Base-by-base conservation (phyloP, 2,888 invertebrate genomes). In the Clostera curtula region DNA sequence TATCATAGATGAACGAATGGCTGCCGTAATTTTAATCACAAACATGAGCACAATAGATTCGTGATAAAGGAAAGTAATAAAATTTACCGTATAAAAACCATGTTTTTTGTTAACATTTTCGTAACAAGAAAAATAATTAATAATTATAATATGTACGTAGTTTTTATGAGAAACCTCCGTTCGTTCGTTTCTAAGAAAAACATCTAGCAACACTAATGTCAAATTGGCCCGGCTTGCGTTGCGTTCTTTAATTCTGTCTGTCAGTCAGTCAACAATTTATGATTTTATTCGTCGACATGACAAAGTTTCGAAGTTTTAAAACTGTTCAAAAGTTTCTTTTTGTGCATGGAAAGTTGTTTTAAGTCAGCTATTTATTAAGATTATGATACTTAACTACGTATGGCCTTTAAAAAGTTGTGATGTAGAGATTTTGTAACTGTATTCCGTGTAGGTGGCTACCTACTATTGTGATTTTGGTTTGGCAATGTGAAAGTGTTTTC, bases 401-500 rank as follows among this genome's bases (percentile, higher is more conserved):
- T 30, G 7, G 18, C 24, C 32, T 20, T 19, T 36, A 36, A 32
- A 31, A 41, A n/a, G n/a, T 53, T 40, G 54, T 53, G 40, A 51
- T 56, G 50, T 56, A 54, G 55, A 44, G 40, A 47, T 55, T 48
- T 50, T 57, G 60, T 76, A 79, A 80, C 77, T 77, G 79, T 80
- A 69, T 68, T 72, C 67, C 66, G 76, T 76, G 80, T 83, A 80
- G 80, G 80, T 83, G 77, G 74, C 73, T 71, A 61, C 49, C 48
- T 48, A 51, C 56, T 57, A 57, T 60, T 59, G 63, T 70, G 61
- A 62, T 64, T 63, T 59, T 67, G 57, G 57, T n/a, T n/a, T n/a
- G n/a, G 61, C 59, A 58, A 69, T 76, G 82, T 82, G 83, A 83
- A 83, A 83, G 83, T 83, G 75, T 77, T 72, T 73, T 77, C 73